These are phyloP conservation scores for Epinephelus fuscoguttatus DNA, from an alignment of 2,113 vertebrate species.

Conservation along the genomic window DNA sequence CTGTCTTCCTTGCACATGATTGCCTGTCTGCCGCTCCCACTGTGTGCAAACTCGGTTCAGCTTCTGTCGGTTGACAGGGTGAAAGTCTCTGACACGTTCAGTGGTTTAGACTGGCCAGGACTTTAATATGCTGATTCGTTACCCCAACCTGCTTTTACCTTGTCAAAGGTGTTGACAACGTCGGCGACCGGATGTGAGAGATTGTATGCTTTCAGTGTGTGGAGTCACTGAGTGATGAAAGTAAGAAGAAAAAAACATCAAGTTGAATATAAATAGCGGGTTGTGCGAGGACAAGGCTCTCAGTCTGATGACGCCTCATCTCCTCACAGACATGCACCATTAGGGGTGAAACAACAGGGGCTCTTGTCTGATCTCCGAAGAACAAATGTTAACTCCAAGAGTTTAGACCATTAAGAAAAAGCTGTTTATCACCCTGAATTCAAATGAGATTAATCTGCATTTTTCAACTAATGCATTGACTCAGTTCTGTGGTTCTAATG, in stretches of 20 bases:
- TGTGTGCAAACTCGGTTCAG: slow-evolving; percentile 17
- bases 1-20: slow-evolving; percentile 18
- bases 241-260: background rate
- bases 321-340: slow-evolving; percentile 62
- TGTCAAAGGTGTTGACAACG: slow-evolving; percentile 31
- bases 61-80: background rate
- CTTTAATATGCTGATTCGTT: slow-evolving; percentile 41
- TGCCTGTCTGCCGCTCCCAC: slow-evolving; percentile 13
- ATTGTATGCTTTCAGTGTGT: background rate
- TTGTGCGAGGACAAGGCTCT: slow-evolving; percentile 27
- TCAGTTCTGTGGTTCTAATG: slow-evolving; percentile 5
- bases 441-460: slow-evolving; percentile 35
- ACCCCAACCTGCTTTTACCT: slow-evolving; percentile 35
- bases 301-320: slow-evolving; percentile 34
- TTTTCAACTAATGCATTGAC: background rate
- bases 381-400: slow-evolving; percentile 53
- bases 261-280: slow-evolving; percentile 5
- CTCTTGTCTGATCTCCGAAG: slow-evolving; percentile 30
- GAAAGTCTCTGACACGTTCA: slow-evolving; percentile 42
- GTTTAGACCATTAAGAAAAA: slow-evolving; percentile 52
- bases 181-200: slow-evolving; percentile 4
- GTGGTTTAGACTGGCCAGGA: slow-evolving; percentile 15
- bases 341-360: slow-evolving; percentile 59
- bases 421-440: slow-evolving; percentile 38
- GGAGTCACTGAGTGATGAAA: background rate